Base-by-base conservation (phyloP, 1,140 invertebrate genomes). In the Ladona fulva region DNA sequence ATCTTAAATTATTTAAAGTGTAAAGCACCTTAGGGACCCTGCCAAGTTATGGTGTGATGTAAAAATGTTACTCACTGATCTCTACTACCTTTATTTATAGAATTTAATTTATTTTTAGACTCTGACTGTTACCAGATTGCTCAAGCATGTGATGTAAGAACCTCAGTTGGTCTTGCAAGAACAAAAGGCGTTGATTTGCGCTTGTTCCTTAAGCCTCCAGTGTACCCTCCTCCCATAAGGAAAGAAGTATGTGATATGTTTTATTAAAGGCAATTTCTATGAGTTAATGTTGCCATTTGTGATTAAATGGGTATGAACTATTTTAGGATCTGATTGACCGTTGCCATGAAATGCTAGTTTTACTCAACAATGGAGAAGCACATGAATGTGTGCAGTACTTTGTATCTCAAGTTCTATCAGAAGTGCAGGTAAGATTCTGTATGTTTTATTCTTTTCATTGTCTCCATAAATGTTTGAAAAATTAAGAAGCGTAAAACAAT, bases 311-410 rank as follows among this genome's bases (percentile, higher is more conserved):
- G 44, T 52, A 11, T 11, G 10, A 52, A 6, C 79, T 37, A 78
- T 81, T 83, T 11, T 37, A 87, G 86, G 84, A 86, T 75, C 66
- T 86, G 12, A 82, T 86, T 76, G 87, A 88, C 78, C 86, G 86
- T 77, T 82, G 91, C 59, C 86, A 87, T 80, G 84, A 88, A 74
- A 83, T 91, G 77, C 83, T 92, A 29, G 80, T 86, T 66, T 81
- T 85, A 77, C 81, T 91, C 42, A 87, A 89, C 80, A 83, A 83
- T 78, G 82, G 86, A 44, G 86, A 87, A 74, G 84, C 85, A 59
- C 91, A 92, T 85, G 85, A 85, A 29, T 92, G 91, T 84, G 86
- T 92, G 76, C 83, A 86, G 66, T 88, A 91, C 80, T 92, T 92
- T 82, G 83, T 92, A 24, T 86, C 85, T 0, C 91, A 89, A 83